Conservation (phyloP, 1,140 invertebrate species). For the Drosophila kepulauana region DNA sequence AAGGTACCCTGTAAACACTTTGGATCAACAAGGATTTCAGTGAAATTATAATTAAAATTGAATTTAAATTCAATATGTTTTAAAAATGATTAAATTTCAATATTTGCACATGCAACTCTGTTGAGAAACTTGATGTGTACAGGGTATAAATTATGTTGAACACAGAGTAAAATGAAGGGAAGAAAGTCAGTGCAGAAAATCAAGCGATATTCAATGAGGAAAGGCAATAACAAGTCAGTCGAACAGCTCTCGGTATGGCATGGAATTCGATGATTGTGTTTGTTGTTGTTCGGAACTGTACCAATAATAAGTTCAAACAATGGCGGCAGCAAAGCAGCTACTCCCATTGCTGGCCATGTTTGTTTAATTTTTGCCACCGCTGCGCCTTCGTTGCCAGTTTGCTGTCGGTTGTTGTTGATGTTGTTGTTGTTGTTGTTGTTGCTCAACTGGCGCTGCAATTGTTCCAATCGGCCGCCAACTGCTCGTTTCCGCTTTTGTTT, state of each 20-base stretch:
- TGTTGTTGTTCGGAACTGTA: constrained; percentile 59
- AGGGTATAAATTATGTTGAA: constrained; percentile 48
- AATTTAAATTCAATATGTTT: too few relatives aligned
- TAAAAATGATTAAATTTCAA: too few relatives aligned
- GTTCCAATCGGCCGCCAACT: constrained; percentile 80
- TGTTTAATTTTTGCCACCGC: constrained; percentile 79
- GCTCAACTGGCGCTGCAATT: constrained; percentile 65
- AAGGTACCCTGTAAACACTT: constrained; percentile 4
- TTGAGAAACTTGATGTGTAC: neutral
- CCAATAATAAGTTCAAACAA: constrained; percentile 83
- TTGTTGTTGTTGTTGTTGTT: constrained; percentile 20
- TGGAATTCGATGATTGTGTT: constrained; percentile 68
- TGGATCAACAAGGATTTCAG: too few relatives aligned
- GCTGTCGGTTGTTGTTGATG: constrained; percentile 34
- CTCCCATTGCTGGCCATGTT: constrained; percentile 59
- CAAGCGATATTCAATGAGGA: constrained; percentile 63
- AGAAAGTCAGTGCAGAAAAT: constrained; percentile 38
- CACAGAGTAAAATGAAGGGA: constrained; percentile 16
- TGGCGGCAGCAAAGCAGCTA: constrained; percentile 59
- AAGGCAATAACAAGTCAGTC: constrained; percentile 60
- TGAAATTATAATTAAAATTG: too few relatives aligned
- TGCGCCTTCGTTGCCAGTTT: constrained; percentile 52
- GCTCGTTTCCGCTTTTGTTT: constrained; percentile 80
- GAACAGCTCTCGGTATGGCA: constrained; percentile 5
- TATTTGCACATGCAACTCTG: neutral